A percentile compares a stretch with the other conserved stretches of the same genome.
Conservation (phyloP, 2,888 invertebrate species). For the Ochropleura plecta region DNA sequence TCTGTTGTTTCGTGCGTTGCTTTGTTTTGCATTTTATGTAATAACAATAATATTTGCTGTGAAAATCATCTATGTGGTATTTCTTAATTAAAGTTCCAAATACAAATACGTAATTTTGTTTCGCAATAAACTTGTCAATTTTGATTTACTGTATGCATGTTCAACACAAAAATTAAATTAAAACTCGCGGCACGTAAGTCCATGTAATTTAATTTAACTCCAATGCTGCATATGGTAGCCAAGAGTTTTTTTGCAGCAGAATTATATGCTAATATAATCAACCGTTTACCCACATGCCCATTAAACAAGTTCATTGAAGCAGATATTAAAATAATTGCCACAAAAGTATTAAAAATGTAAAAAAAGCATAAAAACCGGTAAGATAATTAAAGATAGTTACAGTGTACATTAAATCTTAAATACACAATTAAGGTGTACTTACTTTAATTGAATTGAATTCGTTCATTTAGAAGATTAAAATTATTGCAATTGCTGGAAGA, state of each 20-base stretch:
- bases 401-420: conserved; percentile 49
- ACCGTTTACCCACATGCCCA: conserved; percentile 53
- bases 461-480: conserved; percentile 45
- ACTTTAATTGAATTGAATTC: conserved; percentile 63
- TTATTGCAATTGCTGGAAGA: conserved; percentile 41
- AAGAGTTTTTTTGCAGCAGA: conserved; percentile 46
- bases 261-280: conserved; percentile 59
- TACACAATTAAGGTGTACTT: conserved; percentile 56
- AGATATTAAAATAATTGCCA: conserved; percentile 65
- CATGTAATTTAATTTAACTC: conserved; percentile 48
- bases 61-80: background rate
- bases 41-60: background rate
- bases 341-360: conserved; percentile 65
- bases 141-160: conserved; percentile 19
- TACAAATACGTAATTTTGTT: background rate
- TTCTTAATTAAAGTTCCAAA: background rate
- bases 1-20: background rate
- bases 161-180: conserved; percentile 30
- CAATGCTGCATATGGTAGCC: conserved; percentile 36
- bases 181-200: conserved; percentile 33
- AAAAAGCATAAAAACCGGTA: conserved; percentile 59
- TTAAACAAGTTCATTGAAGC: conserved; percentile 62
- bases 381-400: conserved; percentile 45
- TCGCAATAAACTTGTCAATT: conserved; percentile 11
- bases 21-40: background rate